phyloP scores from a whole-genome alignment of 2,113 vertebrate species.

The Collichthys lucidus region DNA sequence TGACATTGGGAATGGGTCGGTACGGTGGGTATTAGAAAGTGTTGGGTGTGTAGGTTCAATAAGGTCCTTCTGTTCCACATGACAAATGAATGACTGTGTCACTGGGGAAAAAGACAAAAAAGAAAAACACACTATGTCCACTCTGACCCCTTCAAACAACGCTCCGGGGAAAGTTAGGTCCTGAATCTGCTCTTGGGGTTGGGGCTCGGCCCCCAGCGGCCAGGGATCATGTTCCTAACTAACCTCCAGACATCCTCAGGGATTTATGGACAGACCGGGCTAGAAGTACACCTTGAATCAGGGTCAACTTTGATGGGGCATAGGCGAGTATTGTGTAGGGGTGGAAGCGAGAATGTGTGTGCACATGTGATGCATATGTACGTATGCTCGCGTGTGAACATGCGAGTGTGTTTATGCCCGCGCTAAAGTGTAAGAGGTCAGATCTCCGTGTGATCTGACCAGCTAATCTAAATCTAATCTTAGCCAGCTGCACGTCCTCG shows the following conservation, averaged over 20 bases:
- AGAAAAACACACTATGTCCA: slow-evolving; percentile 64
- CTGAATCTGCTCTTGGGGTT: slow-evolving; percentile 52
- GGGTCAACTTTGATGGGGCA: slow-evolving; percentile 67
- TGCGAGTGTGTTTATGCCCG: slow-evolving; percentile 33
- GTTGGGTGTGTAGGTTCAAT: slow-evolving; percentile 42
- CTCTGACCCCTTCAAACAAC: slow-evolving; percentile 62
- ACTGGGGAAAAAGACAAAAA: slow-evolving; percentile 29
- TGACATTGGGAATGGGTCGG: slow-evolving; percentile 69
- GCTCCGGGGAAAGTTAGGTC: slow-evolving; percentile 44
- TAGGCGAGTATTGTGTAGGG: slow-evolving; percentile 34
- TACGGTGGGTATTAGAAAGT: slow-evolving; percentile 33
- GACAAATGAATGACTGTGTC: slow-evolving; percentile 68
- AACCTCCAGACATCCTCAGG: slow-evolving; percentile 57
- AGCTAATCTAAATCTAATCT: slow-evolving; percentile 74
- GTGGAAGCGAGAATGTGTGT: slow-evolving; percentile 6
- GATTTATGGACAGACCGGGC: slow-evolving; percentile 61
- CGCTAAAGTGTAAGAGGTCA: slow-evolving; percentile 50
- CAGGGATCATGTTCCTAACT: slow-evolving; percentile 70
- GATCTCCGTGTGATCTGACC: slow-evolving; percentile 39
- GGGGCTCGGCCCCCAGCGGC: slow-evolving; percentile 36
- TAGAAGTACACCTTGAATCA: slow-evolving; percentile 39
- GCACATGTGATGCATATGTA: slow-evolving; percentile 45
- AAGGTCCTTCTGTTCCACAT: slow-evolving; percentile 41
- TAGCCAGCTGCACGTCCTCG: slow-evolving; percentile 71
- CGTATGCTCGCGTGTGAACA: slow-evolving; percentile 33